A percentile compares a stretch with the other conserved stretches of the same genome.
phyloP scores from a whole-genome alignment of 2,113 vertebrate species.

The Colinus virginianus region DNA sequence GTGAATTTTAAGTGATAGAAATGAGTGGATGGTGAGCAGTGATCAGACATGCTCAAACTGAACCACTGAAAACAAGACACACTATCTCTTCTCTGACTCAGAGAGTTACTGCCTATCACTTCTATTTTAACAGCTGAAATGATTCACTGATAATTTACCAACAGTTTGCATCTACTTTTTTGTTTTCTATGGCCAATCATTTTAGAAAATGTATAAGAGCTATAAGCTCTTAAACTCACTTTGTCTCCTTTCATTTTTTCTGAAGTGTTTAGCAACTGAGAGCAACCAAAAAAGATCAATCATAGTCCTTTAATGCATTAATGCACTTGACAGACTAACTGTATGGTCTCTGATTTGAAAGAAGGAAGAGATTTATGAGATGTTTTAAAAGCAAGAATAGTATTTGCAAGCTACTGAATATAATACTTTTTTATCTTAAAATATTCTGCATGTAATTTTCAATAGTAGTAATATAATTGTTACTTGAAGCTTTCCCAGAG shows the following conservation, averaged over 20 bases:
- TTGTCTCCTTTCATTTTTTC: background rate
- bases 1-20: background rate
- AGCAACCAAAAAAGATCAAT: background rate
- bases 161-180: background rate
- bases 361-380: background rate
- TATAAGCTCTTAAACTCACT: background rate
- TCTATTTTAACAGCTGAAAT: background rate
- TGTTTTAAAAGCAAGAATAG: background rate
- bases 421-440: background rate
- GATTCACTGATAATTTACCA: background rate
- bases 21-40: background rate
- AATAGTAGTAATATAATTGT: background rate
- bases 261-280: background rate
- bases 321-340: background rate
- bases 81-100: background rate
- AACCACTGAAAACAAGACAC: background rate
- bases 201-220: background rate
- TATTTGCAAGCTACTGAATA: background rate
- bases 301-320: background rate
- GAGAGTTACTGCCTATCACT: background rate
- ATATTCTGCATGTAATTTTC: background rate
- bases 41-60: background rate
- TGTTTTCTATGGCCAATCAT: background rate
- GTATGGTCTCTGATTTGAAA: constrained; percentile 5
- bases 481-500: background rate